Percentiles rank a stretch among this genome's conserved stretches.
Evolutionary conservation across 2,797 vertebrate genomes (phyloP).

Genomic region (Hyperoplus lanceolatus): DNA sequence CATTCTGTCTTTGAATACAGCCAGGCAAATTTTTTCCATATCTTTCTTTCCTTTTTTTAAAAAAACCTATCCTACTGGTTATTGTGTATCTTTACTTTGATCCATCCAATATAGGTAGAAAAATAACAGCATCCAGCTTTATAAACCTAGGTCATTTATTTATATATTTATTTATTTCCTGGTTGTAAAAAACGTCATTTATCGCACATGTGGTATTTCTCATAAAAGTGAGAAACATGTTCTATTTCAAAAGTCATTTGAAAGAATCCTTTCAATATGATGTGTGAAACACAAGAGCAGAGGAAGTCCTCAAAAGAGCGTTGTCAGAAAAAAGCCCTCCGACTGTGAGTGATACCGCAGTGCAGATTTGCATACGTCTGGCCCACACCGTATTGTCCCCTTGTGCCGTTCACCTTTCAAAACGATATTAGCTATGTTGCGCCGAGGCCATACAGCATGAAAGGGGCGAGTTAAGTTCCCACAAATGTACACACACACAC

Average conservation of each 20-base stretch:
- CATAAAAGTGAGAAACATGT: neutral
- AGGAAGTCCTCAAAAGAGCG: conserved; percentile 24
- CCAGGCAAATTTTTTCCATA: neutral
- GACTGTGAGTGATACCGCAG: conserved; percentile 22
- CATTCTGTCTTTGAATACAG: conserved; percentile 8
- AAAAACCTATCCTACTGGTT: neutral
- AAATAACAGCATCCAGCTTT: neutral
- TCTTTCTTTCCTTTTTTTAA: neutral
- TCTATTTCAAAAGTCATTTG: neutral
- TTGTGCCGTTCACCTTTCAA: conserved; percentile 64
- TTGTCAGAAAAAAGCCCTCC: conserved; percentile 44
- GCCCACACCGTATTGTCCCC: conserved; percentile 51
- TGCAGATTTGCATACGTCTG: conserved; percentile 51
- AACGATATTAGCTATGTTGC: conserved; percentile 74
- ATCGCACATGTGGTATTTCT: neutral
- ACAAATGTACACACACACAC: conserved; percentile 60
- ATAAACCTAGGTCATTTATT: neutral
- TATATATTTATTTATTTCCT: neutral
- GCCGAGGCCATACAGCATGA: conserved; percentile 59
- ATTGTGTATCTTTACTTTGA: conserved; percentile 13
- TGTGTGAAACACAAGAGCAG: neutral
- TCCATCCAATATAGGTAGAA: neutral
- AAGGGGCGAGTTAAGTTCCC: conserved; percentile 72
- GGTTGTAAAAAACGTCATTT: neutral
- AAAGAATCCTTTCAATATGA: conserved; percentile 13